Percentiles rank a stretch among this genome's conserved stretches.
phyloP scores from a whole-genome alignment of 2,888 invertebrate species.

The Erebia aethiops region DNA sequence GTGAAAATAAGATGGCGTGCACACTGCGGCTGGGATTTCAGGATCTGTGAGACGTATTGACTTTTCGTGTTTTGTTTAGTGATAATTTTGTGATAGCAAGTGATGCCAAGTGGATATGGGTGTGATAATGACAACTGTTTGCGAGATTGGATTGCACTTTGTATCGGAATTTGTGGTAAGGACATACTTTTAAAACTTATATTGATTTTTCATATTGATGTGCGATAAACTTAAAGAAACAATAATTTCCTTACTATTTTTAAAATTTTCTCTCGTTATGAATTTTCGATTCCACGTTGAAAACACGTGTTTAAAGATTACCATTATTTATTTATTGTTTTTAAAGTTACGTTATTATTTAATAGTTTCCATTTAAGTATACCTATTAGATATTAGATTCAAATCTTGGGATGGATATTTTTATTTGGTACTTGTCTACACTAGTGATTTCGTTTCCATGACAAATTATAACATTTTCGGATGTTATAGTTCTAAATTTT shows the following conservation, averaged over 20 bases:
- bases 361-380: too few species aligned
- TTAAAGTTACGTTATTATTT: too few species aligned
- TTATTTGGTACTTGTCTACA: too few species aligned
- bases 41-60: conserved; percentile 62
- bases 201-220: background rate
- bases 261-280: background rate
- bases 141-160: conserved; percentile 74
- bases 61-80: conserved; percentile 73
- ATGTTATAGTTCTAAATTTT: too few species aligned
- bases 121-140: conserved; percentile 74
- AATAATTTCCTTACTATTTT: background rate
- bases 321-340: too few species aligned
- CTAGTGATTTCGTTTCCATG: too few species aligned
- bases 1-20: conserved; percentile 23
- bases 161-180: conserved; percentile 68
- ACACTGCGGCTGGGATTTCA: conserved; percentile 43
- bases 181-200: background rate
- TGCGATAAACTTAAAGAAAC: background rate
- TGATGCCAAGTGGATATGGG: conserved; percentile 73
- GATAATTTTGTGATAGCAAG: conserved; percentile 66
- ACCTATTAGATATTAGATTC: too few species aligned
- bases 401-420: too few species aligned
- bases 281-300: background rate
- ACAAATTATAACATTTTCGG: too few species aligned
- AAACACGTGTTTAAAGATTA: background rate